These are phyloP conservation scores for Pseudeuparius sepicola DNA, from an alignment of 2,888 invertebrate genomes.

Conservation along the genomic window DNA sequence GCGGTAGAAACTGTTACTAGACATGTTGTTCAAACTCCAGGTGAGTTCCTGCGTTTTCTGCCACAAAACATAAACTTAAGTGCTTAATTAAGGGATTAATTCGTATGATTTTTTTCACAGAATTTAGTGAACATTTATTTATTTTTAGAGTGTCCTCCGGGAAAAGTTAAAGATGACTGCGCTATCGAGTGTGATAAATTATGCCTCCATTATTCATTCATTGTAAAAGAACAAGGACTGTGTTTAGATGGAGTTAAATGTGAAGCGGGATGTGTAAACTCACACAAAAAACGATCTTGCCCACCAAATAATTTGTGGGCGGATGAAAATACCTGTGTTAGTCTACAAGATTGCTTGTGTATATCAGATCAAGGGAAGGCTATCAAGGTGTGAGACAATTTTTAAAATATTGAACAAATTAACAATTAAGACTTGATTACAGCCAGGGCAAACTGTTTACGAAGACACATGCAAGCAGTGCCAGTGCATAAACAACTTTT, in stretches of 20 bases:
- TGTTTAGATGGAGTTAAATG: conserved; percentile 41
- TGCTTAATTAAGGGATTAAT: no score
- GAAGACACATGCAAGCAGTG: conserved; percentile 60
- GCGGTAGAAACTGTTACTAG: no score
- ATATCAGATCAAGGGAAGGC: conserved; percentile 51
- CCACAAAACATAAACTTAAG: no score
- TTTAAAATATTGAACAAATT: no score
- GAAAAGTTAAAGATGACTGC: conserved; percentile 54
- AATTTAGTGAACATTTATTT: no score
- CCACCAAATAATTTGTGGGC: conserved; percentile 52
- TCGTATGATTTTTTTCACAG: conserved; percentile 7
- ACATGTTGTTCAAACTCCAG: no score
- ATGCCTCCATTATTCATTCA: conserved; percentile 54
- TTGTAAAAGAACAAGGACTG: conserved; percentile 36
- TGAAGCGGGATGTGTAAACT: conserved; percentile 21
- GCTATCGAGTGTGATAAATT: conserved; percentile 61
- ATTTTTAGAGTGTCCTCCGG: conserved; percentile 40
- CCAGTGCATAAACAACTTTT: conserved; percentile 69
- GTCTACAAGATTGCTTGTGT: conserved; percentile 66
- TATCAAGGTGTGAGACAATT: conserved; percentile 54
- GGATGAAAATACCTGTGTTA: conserved; percentile 63
- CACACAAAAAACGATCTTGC: conserved; percentile 4
- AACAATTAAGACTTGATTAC: conserved; percentile 25
- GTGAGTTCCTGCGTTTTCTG: no score
- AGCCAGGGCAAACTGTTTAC: conserved; percentile 58